Evolutionary conservation across 30 jellyfish, hydroid and myxozoan genomes (phyloP), one percentile per base, ranked within the genome.

Genomic region (Morbakka virulenta): DNA sequence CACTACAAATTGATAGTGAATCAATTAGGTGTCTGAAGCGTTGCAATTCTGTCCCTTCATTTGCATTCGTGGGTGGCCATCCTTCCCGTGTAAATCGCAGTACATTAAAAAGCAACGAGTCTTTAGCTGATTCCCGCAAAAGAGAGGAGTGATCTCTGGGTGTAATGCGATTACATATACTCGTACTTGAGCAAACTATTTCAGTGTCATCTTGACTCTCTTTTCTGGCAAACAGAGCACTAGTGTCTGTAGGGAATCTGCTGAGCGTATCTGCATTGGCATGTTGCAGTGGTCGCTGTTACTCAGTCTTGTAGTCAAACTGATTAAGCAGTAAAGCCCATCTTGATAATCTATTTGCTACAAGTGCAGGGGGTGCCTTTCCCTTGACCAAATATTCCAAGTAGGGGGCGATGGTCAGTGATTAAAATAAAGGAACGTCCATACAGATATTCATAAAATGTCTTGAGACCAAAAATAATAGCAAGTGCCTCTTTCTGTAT

Each of bases 261-360:
- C 82, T 70, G 3, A 73, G 85, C 9, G 29, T 62, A 77, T 64
- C 87, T 22, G 83, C 88, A 64, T 64, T 62, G 28, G 77, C 88
- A 48, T 62, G 88, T 3, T 74, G 80, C 3, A 17, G 31, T 2
- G 84, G 4, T 71, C 34, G 24, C 47, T 84, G 31, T 77, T 57
- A 28, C 48, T 57, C 84, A 27, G 34, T 57, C 13, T 67, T 67
- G 77, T 34, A 29, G 27, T 77, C 48, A 32, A 17, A 77, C 31
- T 77, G 82, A 32, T 72, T 64, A 17, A 77, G 85, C 24, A 31
- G 62, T 3, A 36, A 64, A 13, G 88, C 88, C 87, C 88, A 77
- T 21, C 87, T 62, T 31, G 86, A 50, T 9, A 63, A 35, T 25
- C 74, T 24, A 33, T 77, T 77, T 13, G 84, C 88, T 4, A 72